Percentiles rank a stretch among this genome's conserved stretches.
These are phyloP conservation scores for Pitangus sulphuratus DNA, from an alignment of 2,797 vertebrate species.

Conservation along the genomic window DNA sequence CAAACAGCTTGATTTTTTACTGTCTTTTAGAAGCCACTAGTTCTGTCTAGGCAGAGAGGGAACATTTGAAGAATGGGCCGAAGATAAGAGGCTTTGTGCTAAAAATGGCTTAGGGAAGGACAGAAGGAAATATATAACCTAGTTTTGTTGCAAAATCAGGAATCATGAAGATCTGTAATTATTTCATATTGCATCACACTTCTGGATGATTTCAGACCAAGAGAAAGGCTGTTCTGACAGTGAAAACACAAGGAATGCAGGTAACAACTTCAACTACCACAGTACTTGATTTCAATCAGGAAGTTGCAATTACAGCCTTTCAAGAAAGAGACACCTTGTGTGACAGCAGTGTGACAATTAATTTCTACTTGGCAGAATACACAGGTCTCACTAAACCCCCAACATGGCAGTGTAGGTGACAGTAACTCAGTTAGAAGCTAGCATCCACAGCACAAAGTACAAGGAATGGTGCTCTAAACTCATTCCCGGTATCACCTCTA, in stretches of 20 bases:
- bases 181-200: neutral
- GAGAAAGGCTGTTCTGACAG: neutral
- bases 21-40: neutral
- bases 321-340: neutral
- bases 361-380: neutral
- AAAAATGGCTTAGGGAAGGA: neutral
- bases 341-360: neutral
- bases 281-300: neutral
- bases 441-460: neutral
- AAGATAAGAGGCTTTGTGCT: neutral
- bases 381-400: neutral
- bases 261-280: neutral
- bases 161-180: neutral
- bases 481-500: neutral
- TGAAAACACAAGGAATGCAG: neutral
- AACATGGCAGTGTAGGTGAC: rapidly evolving
- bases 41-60: neutral
- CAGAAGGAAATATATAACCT: neutral
- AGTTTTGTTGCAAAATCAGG: neutral
- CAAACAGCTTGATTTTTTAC: neutral
- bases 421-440: neutral
- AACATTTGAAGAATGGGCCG: neutral
- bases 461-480: neutral
- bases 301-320: neutral
- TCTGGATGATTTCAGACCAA: neutral